Conservation (phyloP, 1,140 invertebrate genomes). For the Drosophila pectinifera region DNA sequence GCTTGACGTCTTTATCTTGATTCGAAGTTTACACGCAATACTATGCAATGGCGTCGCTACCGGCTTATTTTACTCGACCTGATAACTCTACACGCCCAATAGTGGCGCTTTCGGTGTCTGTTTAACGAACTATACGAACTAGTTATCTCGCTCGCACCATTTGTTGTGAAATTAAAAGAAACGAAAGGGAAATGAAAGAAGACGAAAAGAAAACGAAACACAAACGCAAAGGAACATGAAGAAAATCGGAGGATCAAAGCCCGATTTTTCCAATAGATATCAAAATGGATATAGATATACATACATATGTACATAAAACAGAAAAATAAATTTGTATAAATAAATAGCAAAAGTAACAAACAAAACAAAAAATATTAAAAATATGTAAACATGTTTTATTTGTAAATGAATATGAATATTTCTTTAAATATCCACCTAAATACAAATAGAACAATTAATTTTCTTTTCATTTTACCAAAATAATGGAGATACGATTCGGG, state of each 20-base stretch:
- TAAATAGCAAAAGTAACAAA: background rate
- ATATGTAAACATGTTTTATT: background rate
- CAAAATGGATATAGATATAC: background rate
- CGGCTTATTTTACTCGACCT: constrained; percentile 1
- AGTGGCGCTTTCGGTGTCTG: background rate
- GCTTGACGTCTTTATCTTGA: background rate
- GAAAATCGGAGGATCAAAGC: background rate
- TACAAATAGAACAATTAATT: background rate
- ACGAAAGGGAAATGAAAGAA: background rate
- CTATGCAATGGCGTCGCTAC: constrained; percentile 4
- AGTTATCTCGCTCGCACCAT: constrained; percentile 4
- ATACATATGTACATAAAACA: background rate
- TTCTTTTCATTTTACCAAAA: background rate
- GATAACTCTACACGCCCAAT: background rate
- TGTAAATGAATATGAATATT: background rate
- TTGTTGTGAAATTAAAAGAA: constrained; percentile 43
- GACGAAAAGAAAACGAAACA: constrained; percentile 5
- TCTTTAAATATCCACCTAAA: background rate
- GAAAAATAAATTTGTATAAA: no score
- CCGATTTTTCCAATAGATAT: background rate
- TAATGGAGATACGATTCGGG: background rate
- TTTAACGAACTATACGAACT: constrained; percentile 1
- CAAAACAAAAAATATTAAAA: background rate
- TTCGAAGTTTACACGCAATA: constrained; percentile 4
- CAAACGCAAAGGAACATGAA: background rate